A percentile compares a stretch with the other conserved stretches of the same genome.
Conservation (phyloP, 2,113 vertebrate genomes). For the Hystrix cristata region DNA sequence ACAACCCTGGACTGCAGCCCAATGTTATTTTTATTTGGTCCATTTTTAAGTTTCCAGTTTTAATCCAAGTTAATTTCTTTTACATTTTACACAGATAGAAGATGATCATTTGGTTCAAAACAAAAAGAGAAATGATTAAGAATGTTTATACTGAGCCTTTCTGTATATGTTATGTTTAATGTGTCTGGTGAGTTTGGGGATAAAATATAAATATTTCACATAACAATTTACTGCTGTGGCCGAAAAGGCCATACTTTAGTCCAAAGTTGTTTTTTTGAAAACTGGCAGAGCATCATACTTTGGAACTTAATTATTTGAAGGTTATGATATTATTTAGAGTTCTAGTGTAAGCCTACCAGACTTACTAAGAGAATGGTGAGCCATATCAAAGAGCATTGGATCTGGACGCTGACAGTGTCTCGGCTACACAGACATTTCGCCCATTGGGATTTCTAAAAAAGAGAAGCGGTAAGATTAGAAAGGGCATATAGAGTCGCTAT, state of each 20-base stretch:
- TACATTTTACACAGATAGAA: background rate
- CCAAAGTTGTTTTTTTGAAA: constrained; percentile 51
- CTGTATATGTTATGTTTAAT: background rate
- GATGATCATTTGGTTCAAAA: constrained; percentile 38
- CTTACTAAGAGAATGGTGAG: background rate
- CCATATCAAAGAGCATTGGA: background rate
- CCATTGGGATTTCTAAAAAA: background rate
- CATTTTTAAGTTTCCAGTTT: background rate
- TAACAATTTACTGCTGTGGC: background rate
- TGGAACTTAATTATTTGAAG: background rate
- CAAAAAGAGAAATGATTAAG: background rate
- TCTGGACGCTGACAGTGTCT: background rate
- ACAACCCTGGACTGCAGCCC: background rate
- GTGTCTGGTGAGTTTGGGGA: background rate
- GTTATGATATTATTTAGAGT: background rate
- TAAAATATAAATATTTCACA: constrained; percentile 43
- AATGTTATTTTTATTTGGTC: background rate
- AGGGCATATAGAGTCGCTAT: background rate
- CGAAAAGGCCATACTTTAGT: background rate
- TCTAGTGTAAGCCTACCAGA: background rate
- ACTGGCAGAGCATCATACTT: background rate
- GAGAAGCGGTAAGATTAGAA: background rate
- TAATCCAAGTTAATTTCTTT: constrained; percentile 14
- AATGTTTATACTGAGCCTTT: background rate
- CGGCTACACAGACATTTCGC: background rate